Evolutionary conservation across 2,888 invertebrate species (phyloP).

Genomic region (Malacosoma neustria): DNA sequence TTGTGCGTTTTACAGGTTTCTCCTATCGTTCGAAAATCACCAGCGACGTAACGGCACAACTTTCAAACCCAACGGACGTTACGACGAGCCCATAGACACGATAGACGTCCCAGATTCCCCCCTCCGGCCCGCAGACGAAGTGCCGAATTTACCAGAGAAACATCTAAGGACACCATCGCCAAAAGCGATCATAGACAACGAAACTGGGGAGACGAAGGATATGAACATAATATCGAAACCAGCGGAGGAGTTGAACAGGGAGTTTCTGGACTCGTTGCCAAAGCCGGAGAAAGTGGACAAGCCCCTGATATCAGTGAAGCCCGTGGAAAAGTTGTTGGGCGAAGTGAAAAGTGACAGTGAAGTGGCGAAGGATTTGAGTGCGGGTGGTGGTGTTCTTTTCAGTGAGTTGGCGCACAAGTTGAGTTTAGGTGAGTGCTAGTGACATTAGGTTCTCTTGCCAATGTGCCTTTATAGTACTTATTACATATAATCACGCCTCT

Average conservation of each 20-base stretch:
- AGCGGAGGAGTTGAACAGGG: constrained; percentile 54
- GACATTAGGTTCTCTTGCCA: no score
- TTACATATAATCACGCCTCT: no score
- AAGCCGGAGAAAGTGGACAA: constrained; percentile 28
- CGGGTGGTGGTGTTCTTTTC: constrained; percentile 15
- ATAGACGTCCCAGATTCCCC: constrained; percentile 61
- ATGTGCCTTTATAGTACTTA: no score
- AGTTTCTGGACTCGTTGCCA: constrained; percentile 55
- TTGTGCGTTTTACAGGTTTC: constrained; percentile 72
- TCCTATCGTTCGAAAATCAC: constrained; percentile 80
- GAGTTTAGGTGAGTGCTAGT: constrained; percentile 36
- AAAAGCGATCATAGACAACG: constrained; percentile 20
- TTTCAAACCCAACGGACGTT: constrained; percentile 37
- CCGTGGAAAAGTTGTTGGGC: constrained; percentile 44
- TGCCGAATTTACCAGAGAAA: constrained; percentile 19
- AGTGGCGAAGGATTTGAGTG: constrained; percentile 12
- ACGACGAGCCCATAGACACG: constrained; percentile 37
- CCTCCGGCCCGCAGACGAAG: constrained; percentile 28
- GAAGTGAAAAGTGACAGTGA: constrained; percentile 10
- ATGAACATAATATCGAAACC: constrained; percentile 36
- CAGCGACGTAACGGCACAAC: constrained; percentile 51
- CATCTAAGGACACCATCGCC: constrained; percentile 26
- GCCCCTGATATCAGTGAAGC: constrained; percentile 44
- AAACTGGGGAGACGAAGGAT: constrained; percentile 33
- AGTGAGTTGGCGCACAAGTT: constrained; percentile 31